phyloP scores from a whole-genome alignment of 2,888 invertebrate species.

The Epinotia ramella region DNA sequence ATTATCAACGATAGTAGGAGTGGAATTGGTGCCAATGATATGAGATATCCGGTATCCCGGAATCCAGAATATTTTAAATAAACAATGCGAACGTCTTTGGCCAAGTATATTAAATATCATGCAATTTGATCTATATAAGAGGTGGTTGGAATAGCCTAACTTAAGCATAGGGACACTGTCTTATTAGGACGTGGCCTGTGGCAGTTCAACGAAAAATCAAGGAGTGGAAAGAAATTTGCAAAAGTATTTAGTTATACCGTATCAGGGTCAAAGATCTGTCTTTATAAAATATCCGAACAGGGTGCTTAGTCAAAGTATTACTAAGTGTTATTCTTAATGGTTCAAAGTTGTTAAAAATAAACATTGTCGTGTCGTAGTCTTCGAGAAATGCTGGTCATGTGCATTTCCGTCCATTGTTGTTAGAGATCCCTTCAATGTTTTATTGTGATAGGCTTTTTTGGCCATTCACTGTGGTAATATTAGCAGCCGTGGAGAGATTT shows the following conservation, averaged over 20 bases:
- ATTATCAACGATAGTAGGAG: neutral
- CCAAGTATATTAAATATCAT: neutral
- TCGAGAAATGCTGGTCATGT: neutral
- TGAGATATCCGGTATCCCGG: no score
- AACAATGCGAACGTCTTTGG: neutral
- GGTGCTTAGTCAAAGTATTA: constrained; percentile 32
- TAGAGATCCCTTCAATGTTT: neutral
- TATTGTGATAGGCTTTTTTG: constrained; percentile 2
- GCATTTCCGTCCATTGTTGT: neutral
- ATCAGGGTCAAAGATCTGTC: constrained; percentile 2
- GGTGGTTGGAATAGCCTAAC: neutral
- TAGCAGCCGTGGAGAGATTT: neutral
- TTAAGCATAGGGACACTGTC: neutral
- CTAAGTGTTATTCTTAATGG: constrained; percentile 27
- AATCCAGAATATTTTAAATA: neutral
- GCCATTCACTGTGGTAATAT: neutral
- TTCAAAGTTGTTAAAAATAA: neutral
- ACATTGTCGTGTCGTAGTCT: neutral
- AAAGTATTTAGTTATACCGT: neutral
- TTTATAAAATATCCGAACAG: constrained; percentile 21
- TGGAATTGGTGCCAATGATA: neutral
- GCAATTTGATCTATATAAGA: neutral
- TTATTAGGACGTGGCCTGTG: neutral
- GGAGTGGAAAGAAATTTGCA: neutral
- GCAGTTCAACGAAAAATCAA: neutral